These are phyloP conservation scores for Allophyes oxyacanthae DNA, from an alignment of 2,888 invertebrate species.

Conservation along the genomic window DNA sequence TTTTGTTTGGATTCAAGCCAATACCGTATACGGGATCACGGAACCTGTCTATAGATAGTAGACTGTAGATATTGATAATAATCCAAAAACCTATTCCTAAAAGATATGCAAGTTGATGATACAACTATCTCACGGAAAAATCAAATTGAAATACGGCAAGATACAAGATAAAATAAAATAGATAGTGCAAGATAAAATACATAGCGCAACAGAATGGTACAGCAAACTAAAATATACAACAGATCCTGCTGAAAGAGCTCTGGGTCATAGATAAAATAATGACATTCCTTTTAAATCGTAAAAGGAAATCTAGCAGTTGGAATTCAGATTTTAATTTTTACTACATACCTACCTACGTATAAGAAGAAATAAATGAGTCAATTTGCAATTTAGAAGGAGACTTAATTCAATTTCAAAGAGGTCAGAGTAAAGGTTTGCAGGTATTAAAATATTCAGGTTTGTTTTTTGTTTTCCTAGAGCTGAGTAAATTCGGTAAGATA, in stretches of 20 bases:
- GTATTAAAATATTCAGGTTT: constrained; percentile 74
- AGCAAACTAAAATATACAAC: too few relatives aligned
- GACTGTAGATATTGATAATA: constrained; percentile 34
- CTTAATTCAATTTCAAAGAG: constrained; percentile 70
- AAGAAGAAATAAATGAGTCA: constrained; percentile 59
- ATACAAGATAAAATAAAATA: too few relatives aligned
- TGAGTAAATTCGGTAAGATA: constrained; percentile 62
- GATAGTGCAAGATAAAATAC: too few relatives aligned
- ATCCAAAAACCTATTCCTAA: constrained; percentile 10
- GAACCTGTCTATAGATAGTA: constrained; percentile 43
- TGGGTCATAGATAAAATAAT: too few relatives aligned
- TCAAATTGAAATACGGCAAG: constrained; percentile 30
- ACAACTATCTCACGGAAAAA: constrained; percentile 25
- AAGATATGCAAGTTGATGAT: constrained; percentile 27
- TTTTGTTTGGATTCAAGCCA: constrained; percentile 63
- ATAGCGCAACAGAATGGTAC: constrained; percentile 1
- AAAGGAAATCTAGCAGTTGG: too few relatives aligned
- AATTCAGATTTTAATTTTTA: too few relatives aligned
- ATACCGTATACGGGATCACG: constrained; percentile 38
- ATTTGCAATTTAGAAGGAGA: constrained; percentile 73
- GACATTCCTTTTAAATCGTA: too few relatives aligned
- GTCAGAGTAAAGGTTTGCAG: constrained; percentile 62
- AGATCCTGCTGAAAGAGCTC: too few relatives aligned
- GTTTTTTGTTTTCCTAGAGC: constrained; percentile 65
- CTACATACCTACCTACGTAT: too few relatives aligned